Percentiles rank a stretch among this genome's conserved stretches.
phyloP scores from a whole-genome alignment of 1,140 invertebrate species.

The Oedothorax gibbosus region DNA sequence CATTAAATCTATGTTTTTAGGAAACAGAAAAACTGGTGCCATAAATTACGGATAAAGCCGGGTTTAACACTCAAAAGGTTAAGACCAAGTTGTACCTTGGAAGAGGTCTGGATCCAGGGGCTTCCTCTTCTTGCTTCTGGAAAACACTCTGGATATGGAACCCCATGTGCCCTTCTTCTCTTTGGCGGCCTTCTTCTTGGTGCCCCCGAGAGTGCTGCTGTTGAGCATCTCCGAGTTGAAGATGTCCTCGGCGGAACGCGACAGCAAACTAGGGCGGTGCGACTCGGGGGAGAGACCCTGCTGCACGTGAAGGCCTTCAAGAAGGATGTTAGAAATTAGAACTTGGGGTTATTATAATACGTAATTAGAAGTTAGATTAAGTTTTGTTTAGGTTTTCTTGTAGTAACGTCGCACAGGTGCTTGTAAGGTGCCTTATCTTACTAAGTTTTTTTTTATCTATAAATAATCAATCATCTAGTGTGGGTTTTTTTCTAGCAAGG shows the following conservation, averaged over 20 bases:
- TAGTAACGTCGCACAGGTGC: too few species aligned
- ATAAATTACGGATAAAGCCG: too few species aligned
- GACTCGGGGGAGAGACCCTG: conserved; percentile 19
- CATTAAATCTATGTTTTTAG: too few species aligned
- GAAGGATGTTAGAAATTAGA: background rate
- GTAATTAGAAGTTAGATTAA: too few species aligned
- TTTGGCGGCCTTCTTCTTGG: conserved; percentile 44
- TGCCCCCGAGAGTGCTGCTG: conserved; percentile 28
- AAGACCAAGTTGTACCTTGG: conserved; percentile 64
- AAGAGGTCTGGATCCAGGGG: conserved; percentile 67
- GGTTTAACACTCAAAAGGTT: too few species aligned
- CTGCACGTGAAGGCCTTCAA: conserved; percentile 2
- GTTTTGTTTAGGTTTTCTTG: too few species aligned
- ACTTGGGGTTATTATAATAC: too few species aligned
- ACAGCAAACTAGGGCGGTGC: conserved; percentile 45
- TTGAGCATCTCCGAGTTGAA: conserved; percentile 61
- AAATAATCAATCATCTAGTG: too few species aligned
- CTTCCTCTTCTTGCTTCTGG: conserved; percentile 81
- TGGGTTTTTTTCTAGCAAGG: too few species aligned
- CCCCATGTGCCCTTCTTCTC: conserved; percentile 75
- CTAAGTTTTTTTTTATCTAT: too few species aligned
- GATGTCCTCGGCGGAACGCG: conserved; percentile 59
- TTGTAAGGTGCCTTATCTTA: too few species aligned
- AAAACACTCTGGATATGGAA: conserved; percentile 86
- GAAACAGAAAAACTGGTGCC: too few species aligned